Percentiles rank a stretch among this genome's conserved stretches.
Conservation (phyloP, 2,888 invertebrate genomes). For the Eristalis arbustorum region DNA sequence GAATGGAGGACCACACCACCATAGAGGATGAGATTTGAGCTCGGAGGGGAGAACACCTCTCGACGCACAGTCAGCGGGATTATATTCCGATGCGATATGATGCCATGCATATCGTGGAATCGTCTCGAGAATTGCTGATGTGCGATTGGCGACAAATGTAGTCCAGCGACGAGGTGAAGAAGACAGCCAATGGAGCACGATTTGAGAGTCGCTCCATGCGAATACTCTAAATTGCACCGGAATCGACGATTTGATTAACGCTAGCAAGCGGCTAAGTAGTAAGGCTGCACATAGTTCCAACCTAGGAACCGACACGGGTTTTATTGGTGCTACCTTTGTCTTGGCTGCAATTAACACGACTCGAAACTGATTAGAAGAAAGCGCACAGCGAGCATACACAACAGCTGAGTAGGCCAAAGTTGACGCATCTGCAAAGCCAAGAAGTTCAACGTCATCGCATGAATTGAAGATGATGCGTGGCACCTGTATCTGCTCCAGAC, state of each 20-base stretch:
- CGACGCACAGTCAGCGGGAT: too few species aligned
- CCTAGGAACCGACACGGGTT: constrained; percentile 32
- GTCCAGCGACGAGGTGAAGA: constrained; percentile 47
- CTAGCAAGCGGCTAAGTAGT: constrained; percentile 24
- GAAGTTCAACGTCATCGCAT: constrained; percentile 27
- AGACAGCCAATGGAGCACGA: constrained; percentile 72
- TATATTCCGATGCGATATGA: too few species aligned
- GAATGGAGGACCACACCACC: constrained; percentile 64
- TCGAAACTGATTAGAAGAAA: too few species aligned
- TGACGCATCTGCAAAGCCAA: constrained; percentile 58
- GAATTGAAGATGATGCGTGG: background rate
- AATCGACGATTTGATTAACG: constrained; percentile 25
- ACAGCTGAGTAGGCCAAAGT: constrained; percentile 28
- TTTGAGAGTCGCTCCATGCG: constrained; percentile 72
- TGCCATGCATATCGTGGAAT: too few species aligned
- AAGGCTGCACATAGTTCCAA: constrained; percentile 37
- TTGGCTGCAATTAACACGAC: background rate
- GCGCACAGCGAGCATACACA: constrained; percentile 12
- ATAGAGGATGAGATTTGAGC: constrained; percentile 23
- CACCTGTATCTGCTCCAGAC: constrained; percentile 4
- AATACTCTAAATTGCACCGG: background rate
- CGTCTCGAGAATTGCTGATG: too few species aligned
- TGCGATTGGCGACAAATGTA: too few species aligned
- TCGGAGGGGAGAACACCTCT: too few species aligned
- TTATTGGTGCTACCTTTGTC: constrained; percentile 9